These are phyloP conservation scores for Stegodyphus mimosarum DNA, from an alignment of 1,140 invertebrate species.

Conservation along the genomic window DNA sequence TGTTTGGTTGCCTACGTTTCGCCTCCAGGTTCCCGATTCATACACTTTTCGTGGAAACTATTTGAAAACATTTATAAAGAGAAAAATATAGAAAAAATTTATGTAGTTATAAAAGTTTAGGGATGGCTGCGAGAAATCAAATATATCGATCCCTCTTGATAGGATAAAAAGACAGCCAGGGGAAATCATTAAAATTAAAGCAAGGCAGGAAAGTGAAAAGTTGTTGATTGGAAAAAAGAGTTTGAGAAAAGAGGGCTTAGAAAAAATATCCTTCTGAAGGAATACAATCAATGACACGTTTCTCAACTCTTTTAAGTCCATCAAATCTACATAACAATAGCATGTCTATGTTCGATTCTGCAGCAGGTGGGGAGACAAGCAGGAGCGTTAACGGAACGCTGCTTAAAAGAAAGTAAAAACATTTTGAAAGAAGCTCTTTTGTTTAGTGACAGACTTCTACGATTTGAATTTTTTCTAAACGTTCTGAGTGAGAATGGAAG, in stretches of 20 bases:
- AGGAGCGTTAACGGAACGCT: conserved; percentile 22
- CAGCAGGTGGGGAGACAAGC: conserved; percentile 9
- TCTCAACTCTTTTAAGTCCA: conserved; percentile 42
- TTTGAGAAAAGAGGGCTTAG: background rate
- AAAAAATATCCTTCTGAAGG: conserved; percentile 16
- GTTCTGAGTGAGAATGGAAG: background rate
- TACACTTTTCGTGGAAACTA: no score
- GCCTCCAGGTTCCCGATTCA: no score
- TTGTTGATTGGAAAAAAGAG: conserved; percentile 30
- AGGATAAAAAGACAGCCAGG: conserved; percentile 13
- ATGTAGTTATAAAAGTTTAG: background rate
- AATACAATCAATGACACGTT: conserved; percentile 50
- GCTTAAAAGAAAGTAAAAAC: conserved; percentile 36
- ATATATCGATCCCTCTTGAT: conserved; percentile 23
- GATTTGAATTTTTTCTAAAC: conserved; percentile 1
- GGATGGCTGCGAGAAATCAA: conserved; percentile 16
- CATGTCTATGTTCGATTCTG: conserved; percentile 34
- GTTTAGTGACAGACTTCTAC: background rate
- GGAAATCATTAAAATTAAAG: conserved; percentile 52
- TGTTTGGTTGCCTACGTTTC: no score
- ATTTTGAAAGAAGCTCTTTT: conserved; percentile 24
- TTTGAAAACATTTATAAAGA: no score
- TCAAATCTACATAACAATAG: conserved; percentile 55
- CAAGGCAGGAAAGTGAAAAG: conserved; percentile 17
- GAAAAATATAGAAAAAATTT: no score